Conservation (phyloP, 2,888 invertebrate genomes). For the Polia nebulosa region DNA sequence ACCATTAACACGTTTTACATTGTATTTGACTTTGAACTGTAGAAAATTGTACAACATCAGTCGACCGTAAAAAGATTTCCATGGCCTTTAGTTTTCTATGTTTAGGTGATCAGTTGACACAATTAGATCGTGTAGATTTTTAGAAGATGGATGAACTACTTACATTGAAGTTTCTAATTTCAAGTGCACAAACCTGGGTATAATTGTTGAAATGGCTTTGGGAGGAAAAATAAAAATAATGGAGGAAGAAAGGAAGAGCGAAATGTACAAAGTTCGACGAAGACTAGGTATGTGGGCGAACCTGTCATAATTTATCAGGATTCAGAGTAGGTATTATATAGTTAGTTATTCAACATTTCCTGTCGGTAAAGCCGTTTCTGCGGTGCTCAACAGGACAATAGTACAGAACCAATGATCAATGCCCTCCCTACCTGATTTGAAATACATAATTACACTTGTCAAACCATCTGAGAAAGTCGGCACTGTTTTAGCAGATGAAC, state of each 20-base stretch:
- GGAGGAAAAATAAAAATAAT: not conserved
- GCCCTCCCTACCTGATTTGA: not conserved
- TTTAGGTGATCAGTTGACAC: conserved; percentile 47
- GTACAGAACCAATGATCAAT: not conserved
- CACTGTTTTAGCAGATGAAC: not conserved
- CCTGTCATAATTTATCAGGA: not conserved
- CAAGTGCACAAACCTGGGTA: conserved; percentile 1
- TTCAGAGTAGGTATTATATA: conserved; percentile 9
- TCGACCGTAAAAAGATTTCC: conserved; percentile 49
- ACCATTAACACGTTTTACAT: conserved; percentile 49
- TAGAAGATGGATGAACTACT: not conserved
- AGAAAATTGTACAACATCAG: conserved; percentile 38
- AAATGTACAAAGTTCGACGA: not conserved
- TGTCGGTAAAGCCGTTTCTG: not conserved
- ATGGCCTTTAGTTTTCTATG: conserved; percentile 55
- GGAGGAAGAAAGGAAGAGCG: not conserved
- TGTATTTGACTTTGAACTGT: conserved; percentile 59
- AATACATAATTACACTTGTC: not conserved
- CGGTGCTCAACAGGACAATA: not conserved
- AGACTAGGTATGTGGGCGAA: not conserved
- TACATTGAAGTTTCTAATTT: conserved; percentile 15
- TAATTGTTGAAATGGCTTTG: not conserved
- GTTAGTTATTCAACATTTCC: not conserved
- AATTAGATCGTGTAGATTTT: conserved; percentile 45
- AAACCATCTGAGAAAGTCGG: not conserved